Evolutionary conservation across 2,113 vertebrate species (phyloP).

Genomic region (Platanista minor): DNA sequence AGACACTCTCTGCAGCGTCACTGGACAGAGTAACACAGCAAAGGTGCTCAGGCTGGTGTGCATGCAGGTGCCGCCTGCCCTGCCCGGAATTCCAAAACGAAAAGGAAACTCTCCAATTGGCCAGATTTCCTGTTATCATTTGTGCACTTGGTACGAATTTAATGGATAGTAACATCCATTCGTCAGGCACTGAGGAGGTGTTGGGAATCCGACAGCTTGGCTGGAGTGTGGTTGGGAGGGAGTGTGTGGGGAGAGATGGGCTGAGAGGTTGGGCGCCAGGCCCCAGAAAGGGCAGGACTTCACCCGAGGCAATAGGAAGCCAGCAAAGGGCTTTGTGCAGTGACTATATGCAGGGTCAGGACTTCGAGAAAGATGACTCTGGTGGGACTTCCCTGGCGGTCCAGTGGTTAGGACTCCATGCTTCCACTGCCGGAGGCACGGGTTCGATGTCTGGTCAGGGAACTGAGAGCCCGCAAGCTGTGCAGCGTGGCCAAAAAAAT

Average conservation of each 20-base stretch:
- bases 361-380: neutral
- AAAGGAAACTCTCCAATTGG: accelerated
- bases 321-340: neutral
- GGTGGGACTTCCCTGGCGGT: neutral
- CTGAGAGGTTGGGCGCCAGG: neutral
- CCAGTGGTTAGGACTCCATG: neutral
- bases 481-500: too few species aligned
- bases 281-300: neutral
- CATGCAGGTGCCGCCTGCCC: accelerated
- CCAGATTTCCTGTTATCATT: neutral
- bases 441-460: neutral
- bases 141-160: accelerated
- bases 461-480: neutral
- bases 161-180: accelerated
- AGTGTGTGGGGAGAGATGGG: neutral
- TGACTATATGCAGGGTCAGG: neutral
- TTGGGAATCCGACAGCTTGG: neutral
- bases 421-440: neutral
- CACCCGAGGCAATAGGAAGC: neutral
- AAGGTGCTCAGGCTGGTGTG: accelerated
- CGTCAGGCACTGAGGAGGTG: neutral
- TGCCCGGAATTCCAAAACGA: accelerated
- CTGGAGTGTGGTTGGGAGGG: neutral
- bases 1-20: neutral
- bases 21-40: too few species aligned